Conservation (phyloP, 2,113 vertebrate species). For the Oostethus manadensis region DNA sequence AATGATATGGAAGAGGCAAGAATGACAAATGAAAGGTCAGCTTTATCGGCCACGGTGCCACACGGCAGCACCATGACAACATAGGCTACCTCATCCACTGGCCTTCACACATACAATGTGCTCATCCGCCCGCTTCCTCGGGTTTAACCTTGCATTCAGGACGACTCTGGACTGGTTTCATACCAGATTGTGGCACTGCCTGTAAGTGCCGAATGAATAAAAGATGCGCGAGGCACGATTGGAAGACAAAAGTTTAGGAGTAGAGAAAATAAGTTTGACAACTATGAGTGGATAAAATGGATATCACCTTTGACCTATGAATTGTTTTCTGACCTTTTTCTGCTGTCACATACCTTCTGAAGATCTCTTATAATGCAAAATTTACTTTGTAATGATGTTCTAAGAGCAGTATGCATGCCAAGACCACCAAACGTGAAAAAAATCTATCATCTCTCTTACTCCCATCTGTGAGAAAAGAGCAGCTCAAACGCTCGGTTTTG, state of each 20-base stretch:
- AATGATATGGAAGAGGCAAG: background rate
- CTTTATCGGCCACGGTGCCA: constrained; percentile 2
- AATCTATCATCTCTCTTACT: no score
- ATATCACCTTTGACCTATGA: background rate
- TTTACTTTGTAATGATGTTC: no score
- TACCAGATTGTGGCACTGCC: constrained; percentile 19
- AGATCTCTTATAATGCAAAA: no score
- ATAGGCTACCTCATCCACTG: constrained; percentile 1
- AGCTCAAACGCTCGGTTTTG: no score
- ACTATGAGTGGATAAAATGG: background rate
- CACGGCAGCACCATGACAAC: background rate
- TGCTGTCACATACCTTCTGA: no score
- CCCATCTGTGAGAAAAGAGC: no score
- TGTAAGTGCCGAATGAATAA: constrained; percentile 42
- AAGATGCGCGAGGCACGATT: constrained; percentile 40
- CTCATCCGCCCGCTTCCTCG: constrained; percentile 8
- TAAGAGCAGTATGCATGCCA: no score
- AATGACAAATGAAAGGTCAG: constrained; percentile 11
- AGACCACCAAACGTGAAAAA: no score
- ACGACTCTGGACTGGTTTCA: constrained; percentile 9
- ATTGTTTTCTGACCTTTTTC: no score
- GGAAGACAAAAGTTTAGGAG: constrained; percentile 16
- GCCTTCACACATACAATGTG: constrained; percentile 6
- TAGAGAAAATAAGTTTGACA: background rate
- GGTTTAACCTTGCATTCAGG: constrained; percentile 2